Evolutionary conservation across 2,113 vertebrate genomes (phyloP).

Genomic region (Carlito syrichta): DNA sequence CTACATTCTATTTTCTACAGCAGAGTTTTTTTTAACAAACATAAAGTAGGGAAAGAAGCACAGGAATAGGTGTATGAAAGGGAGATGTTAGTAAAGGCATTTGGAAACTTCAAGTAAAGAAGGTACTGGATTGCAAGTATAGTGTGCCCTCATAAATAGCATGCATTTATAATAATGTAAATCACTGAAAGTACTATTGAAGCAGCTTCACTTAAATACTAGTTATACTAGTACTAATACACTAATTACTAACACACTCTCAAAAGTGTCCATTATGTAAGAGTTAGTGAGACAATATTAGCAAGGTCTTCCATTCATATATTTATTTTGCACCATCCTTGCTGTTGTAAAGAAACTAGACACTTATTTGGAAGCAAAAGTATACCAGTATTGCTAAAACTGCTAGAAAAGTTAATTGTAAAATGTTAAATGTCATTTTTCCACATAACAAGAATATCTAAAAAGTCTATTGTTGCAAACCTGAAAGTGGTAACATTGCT

Average conservation of each 20-base stretch:
- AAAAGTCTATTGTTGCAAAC: background rate
- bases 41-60: constrained; percentile 1
- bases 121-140: background rate
- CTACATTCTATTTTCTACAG: constrained; percentile 18
- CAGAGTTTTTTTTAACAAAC: constrained; percentile 36
- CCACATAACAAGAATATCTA: background rate
- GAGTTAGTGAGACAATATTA: background rate
- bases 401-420: background rate
- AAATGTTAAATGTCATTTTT: background rate
- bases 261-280: background rate
- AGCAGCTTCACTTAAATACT: background rate
- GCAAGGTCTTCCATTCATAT: background rate
- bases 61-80: background rate
- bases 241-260: background rate
- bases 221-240: background rate
- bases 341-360: background rate
- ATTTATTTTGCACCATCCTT: background rate
- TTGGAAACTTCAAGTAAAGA: background rate
- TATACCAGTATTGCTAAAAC: background rate
- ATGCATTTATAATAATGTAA: background rate
- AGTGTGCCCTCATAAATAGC: background rate
- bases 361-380: background rate
- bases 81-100: background rate
- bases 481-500: background rate
- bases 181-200: background rate